Percentiles rank a stretch among this genome's conserved stretches.
phyloP scores from a whole-genome alignment of 2,113 vertebrate genomes.

The Catharus fuscescens region DNA sequence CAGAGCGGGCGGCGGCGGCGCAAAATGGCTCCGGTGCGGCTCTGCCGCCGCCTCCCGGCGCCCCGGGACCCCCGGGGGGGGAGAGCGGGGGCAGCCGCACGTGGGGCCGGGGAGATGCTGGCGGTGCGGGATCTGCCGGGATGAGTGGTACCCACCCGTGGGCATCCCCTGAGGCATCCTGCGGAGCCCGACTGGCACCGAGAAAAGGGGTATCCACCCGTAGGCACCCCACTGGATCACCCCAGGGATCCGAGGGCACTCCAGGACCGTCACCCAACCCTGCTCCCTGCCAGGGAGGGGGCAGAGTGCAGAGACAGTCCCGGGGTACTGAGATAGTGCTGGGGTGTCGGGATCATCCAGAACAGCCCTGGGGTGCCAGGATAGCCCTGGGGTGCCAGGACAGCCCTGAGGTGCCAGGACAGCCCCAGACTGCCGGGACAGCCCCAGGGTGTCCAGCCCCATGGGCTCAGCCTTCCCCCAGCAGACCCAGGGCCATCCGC shows the following conservation, averaged over 20 bases:
- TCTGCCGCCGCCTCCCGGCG: slow-evolving; percentile 12
- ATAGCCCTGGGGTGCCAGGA: background rate
- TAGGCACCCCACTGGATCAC: background rate
- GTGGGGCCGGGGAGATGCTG: background rate
- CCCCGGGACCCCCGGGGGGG: background rate
- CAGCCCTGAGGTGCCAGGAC: fast-evolving
- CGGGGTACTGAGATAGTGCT: no score
- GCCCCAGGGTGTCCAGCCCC: fast-evolving
- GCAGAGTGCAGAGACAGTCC: no score
- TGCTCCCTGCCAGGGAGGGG: background rate
- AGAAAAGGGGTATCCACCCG: background rate
- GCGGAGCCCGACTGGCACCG: background rate
- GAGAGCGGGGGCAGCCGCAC: background rate
- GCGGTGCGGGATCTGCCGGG: background rate
- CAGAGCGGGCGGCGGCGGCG: slow-evolving; percentile 69
- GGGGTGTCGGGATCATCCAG: no score
- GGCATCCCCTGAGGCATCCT: background rate
- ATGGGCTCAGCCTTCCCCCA: background rate
- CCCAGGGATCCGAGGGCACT: background rate
- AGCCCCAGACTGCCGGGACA: background rate
- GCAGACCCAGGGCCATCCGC: background rate
- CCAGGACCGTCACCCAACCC: background rate
- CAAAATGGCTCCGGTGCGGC: slow-evolving; percentile 54
- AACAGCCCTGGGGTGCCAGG: no score
- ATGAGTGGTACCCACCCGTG: background rate